Conservation (phyloP, 2,797 vertebrate species). For the Trichosurus vulpecula region DNA sequence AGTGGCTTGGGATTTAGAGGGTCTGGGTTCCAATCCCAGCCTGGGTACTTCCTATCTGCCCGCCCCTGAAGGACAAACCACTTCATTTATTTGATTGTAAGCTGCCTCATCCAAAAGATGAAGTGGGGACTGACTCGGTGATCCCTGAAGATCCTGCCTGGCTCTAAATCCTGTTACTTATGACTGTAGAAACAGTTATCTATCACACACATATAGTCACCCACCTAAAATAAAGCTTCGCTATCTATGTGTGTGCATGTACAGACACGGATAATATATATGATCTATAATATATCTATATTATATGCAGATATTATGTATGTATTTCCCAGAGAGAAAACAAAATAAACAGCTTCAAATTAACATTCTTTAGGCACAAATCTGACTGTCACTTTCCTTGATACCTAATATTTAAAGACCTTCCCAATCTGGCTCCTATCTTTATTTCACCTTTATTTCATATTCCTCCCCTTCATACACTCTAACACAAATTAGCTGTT, state of each 20-base stretch:
- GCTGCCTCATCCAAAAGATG: neutral
- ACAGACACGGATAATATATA: neutral
- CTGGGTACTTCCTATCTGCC: neutral
- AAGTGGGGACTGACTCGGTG: neutral
- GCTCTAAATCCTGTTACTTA: neutral
- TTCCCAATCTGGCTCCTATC: neutral
- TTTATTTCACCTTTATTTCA: neutral
- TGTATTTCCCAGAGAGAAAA: neutral
- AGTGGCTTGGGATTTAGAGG: neutral
- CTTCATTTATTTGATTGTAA: neutral
- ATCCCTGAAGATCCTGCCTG: neutral
- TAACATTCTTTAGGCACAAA: neutral
- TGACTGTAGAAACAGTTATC: neutral
- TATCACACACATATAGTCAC: neutral
- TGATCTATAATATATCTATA: neutral
- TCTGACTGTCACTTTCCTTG: neutral
- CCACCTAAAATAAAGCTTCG: neutral
- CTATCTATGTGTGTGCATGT: neutral
- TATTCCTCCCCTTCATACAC: neutral
- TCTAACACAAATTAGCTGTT: neutral
- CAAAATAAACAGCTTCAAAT: neutral
- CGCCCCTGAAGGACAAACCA: neutral
- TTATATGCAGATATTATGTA: neutral
- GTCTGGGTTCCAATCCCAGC: neutral
- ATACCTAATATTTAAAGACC: neutral